These are phyloP conservation scores for Osmerus mordax DNA, from an alignment of 2,113 vertebrate species.

Conservation along the genomic window DNA sequence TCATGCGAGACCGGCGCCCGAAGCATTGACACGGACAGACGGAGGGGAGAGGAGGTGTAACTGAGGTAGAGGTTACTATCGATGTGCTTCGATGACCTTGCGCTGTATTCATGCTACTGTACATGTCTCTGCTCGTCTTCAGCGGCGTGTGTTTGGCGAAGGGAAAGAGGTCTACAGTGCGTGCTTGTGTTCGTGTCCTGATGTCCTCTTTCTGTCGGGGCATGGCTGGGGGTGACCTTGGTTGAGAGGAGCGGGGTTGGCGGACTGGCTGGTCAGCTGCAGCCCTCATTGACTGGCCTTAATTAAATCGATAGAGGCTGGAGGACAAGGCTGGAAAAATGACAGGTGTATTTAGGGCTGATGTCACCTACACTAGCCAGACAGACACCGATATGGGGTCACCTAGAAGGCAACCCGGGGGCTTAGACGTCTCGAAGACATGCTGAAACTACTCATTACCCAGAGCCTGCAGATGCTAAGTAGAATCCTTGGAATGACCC, in stretches of 20 bases:
- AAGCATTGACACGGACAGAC: neutral
- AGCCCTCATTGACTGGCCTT: neutral
- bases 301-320: neutral
- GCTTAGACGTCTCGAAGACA: neutral
- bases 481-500: neutral
- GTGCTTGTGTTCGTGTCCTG: neutral
- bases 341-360: neutral
- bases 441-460: neutral
- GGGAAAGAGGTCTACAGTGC: neutral
- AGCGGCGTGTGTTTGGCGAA: too few relatives aligned
- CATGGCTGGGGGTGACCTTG: constrained; percentile 3
- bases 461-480: neutral
- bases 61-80: neutral
- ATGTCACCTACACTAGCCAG: neutral
- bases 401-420: neutral
- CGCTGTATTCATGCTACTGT: too few relatives aligned
- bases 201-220: neutral
- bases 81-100: neutral
- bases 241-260: neutral
- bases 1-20: neutral
- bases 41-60: neutral
- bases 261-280: neutral
- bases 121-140: too few relatives aligned
- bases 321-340: neutral
- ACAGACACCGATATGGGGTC: neutral